A percentile compares a stretch with the other conserved stretches of the same genome.
phyloP scores from a whole-genome alignment of 2,888 invertebrate genomes.

The Epinotia nisella region DNA sequence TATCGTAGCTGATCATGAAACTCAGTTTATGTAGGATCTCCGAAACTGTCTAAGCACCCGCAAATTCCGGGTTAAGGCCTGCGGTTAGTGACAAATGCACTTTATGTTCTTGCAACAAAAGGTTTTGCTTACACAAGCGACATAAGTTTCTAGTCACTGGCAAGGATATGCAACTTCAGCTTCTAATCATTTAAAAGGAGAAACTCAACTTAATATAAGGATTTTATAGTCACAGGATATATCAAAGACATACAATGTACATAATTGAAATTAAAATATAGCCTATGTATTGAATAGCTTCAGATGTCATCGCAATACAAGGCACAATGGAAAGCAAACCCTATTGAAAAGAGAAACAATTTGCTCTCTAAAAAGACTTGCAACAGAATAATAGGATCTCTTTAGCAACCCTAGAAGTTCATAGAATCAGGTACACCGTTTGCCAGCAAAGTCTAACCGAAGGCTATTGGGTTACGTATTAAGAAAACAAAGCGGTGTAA shows the following conservation, averaged over 20 bases:
- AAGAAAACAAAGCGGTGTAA: constrained; percentile 73
- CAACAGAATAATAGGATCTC: constrained; percentile 18
- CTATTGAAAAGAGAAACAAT: not conserved
- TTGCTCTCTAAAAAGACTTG: constrained; percentile 5
- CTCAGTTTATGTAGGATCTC: constrained; percentile 10
- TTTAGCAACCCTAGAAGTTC: constrained; percentile 23
- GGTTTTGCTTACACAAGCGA: constrained; percentile 2
- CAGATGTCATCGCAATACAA: not conserved
- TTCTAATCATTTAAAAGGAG: not conserved
- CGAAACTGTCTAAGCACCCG: constrained; percentile 16
- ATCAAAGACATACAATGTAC: too few relatives aligned
- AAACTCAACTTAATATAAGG: not conserved
- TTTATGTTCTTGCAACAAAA: constrained; percentile 28
- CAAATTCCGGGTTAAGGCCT: constrained; percentile 33
- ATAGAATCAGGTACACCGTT: constrained; percentile 29
- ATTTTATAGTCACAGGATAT: too few relatives aligned
- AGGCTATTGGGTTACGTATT: constrained; percentile 69
- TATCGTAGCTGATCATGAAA: not conserved
- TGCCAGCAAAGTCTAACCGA: constrained; percentile 50
- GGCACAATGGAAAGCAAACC: not conserved
- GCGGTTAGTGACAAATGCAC: constrained; percentile 38
- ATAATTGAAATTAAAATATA: too few relatives aligned
- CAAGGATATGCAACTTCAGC: not conserved
- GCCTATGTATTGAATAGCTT: too few relatives aligned
- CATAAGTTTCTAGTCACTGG: constrained; percentile 10